Conservation (phyloP, 2,113 vertebrate species). For the Chloropsis cyanopogon region DNA sequence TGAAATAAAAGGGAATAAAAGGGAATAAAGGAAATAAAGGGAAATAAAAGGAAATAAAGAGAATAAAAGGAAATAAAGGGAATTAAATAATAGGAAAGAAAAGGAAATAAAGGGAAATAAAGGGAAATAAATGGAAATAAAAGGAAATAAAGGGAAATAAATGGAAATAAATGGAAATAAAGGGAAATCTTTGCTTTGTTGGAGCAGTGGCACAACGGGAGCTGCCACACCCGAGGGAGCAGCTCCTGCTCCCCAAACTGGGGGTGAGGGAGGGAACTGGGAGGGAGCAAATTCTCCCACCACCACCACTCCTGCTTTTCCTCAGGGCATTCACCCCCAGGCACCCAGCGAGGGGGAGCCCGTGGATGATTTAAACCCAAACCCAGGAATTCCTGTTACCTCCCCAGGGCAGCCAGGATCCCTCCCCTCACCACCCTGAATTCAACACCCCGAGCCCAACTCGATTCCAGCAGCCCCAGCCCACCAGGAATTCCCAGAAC, state of each 20-base stretch:
- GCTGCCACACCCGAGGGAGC: fast-evolving
- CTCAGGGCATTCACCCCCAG: too few relatives aligned
- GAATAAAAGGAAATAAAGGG: too few relatives aligned
- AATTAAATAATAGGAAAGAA: too few relatives aligned
- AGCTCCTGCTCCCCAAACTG: neutral
- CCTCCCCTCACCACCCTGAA: neutral
- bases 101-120: too few relatives aligned
- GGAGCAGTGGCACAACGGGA: too few relatives aligned
- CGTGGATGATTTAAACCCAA: fast-evolving
- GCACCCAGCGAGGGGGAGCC: fast-evolving
- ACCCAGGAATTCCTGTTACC: fast-evolving
- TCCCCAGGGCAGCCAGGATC: fast-evolving
- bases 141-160: fast-evolving
- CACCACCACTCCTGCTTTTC: fast-evolving
- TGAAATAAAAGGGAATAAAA: too few relatives aligned
- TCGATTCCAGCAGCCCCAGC: fast-evolving
- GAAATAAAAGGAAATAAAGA: too few relatives aligned
- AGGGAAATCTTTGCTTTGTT: too few relatives aligned
- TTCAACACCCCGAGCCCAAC: fast-evolving
- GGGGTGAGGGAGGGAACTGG: neutral
- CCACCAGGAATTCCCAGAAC: neutral
- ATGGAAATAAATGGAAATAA: neutral
- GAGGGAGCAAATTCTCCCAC: neutral
- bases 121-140: too few relatives aligned
- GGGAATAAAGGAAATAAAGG: too few relatives aligned